Conservation (phyloP, 2,797 vertebrate genomes). For the Anisognathus igniventris region DNA sequence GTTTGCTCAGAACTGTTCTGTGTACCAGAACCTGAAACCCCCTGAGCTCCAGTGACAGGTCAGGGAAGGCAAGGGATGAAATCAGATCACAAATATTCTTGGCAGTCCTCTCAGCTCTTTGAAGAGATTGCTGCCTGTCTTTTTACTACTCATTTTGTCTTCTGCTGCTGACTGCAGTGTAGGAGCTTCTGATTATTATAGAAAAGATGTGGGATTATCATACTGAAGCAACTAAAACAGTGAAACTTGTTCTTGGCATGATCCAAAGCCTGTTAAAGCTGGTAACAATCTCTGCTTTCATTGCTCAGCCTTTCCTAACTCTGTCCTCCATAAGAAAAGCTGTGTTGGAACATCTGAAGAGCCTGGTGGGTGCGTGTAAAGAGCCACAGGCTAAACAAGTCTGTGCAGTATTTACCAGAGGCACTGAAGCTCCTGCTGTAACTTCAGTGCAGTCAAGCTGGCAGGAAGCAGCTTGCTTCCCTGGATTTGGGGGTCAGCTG, state of each 20-base stretch:
- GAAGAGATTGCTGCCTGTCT: background rate
- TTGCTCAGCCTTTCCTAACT: constrained; percentile 44
- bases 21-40: background rate
- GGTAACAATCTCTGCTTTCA: constrained; percentile 39
- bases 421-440: background rate
- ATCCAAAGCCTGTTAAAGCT: constrained; percentile 17
- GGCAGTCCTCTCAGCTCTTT: background rate
- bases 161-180: background rate
- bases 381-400: constrained; percentile 63
- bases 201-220: constrained; percentile 34
- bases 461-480: background rate
- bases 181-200: constrained; percentile 50
- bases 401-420: constrained; percentile 43
- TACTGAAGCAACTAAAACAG: constrained; percentile 30
- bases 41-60: background rate
- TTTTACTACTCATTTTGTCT: constrained; percentile 10
- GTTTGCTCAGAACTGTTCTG: background rate
- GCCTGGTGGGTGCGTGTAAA: constrained; percentile 53
- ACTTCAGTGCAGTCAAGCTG: background rate
- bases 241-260: constrained; percentile 29
- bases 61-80: background rate
- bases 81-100: background rate
- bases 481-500: background rate
- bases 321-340: background rate
- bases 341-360: constrained; percentile 22